A percentile compares a stretch with the other conserved stretches of the same genome.
phyloP scores from a whole-genome alignment of 2,113 vertebrate species.

The Antechinus stuartii region DNA sequence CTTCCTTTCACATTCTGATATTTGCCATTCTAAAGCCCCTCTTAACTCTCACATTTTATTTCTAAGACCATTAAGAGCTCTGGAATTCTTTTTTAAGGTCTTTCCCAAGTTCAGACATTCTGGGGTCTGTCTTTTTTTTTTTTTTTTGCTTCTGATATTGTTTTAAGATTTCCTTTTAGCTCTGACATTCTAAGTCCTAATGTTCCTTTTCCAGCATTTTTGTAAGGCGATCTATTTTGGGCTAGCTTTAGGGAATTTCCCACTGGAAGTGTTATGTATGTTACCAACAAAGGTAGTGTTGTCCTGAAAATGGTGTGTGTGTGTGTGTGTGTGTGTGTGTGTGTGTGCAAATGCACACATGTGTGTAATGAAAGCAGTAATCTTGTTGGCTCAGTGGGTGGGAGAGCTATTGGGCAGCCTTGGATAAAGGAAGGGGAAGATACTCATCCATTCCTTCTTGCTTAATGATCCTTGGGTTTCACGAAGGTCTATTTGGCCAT shows the following conservation, averaged over 20 bases:
- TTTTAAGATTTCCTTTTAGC: background rate
- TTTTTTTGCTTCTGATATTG: background rate
- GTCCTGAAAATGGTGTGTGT: background rate
- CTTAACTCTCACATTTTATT: background rate
- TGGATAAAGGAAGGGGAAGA: background rate
- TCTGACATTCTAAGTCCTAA: background rate
- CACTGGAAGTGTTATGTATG: background rate
- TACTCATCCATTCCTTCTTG: background rate
- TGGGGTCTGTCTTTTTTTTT: background rate
- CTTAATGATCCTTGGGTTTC: background rate
- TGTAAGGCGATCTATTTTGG: background rate
- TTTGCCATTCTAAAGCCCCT: background rate
- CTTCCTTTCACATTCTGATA: background rate
- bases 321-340: background rate
- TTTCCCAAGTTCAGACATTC: background rate
- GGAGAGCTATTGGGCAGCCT: rapidly evolving
- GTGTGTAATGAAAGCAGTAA: background rate
- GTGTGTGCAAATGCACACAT: background rate
- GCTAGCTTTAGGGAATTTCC: background rate
- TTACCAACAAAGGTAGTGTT: background rate
- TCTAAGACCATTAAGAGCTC: background rate
- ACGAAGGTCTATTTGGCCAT: background rate
- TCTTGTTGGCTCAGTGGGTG: background rate
- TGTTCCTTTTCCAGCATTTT: background rate
- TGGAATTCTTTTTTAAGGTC: background rate